phyloP scores from a whole-genome alignment of 1,140 invertebrate genomes.

The Ridgeia piscesae region DNA sequence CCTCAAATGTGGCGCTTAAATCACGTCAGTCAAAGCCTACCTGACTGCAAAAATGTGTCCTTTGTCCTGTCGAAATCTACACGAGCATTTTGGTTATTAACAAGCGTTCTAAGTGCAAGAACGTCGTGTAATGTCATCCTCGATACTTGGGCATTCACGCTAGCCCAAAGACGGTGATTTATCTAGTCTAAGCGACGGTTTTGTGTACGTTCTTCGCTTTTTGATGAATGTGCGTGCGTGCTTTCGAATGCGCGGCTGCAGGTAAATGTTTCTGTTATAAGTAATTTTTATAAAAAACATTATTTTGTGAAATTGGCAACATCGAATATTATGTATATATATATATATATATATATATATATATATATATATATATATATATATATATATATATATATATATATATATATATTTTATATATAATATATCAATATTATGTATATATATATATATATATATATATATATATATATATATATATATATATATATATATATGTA shows the following conservation, averaged over 20 bases:
- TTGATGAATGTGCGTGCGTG: not conserved
- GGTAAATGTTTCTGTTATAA: not conserved
- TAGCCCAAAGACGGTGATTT: not conserved
- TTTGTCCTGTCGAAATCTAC: not conserved
- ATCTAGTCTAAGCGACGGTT: not conserved
- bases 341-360: too few species aligned
- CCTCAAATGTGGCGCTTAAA: not conserved
- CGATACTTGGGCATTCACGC: not conserved
- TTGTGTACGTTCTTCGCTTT: not conserved
- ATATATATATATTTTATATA: too few species aligned
- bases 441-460: not conserved
- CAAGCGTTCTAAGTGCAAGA: not conserved
- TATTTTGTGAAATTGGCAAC: too few species aligned
- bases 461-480: constrained; percentile 3
- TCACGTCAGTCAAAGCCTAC: not conserved
- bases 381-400: too few species aligned
- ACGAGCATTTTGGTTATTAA: not conserved
- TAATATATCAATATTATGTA: not conserved
- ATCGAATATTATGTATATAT: too few species aligned
- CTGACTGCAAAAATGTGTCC: not conserved
- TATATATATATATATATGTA: not conserved
- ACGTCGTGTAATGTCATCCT: not conserved
- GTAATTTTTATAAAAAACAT: too few species aligned
- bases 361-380: too few species aligned
- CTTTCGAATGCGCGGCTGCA: not conserved